Conservation (phyloP, 2,888 invertebrate genomes). For the Diaperis boleti region DNA sequence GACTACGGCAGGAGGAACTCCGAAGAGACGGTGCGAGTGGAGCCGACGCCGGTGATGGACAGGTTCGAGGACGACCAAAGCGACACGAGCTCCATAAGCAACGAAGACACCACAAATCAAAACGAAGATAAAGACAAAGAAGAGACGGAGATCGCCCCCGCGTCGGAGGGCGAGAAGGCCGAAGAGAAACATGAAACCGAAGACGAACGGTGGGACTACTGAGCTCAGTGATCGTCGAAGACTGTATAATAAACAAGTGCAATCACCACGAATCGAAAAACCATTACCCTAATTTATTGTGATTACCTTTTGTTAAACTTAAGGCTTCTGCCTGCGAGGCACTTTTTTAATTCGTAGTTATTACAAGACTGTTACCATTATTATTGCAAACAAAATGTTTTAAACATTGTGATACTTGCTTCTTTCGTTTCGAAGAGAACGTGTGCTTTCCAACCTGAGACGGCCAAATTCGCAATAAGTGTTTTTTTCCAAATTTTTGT, state of each 20-base stretch:
- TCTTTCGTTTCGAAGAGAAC: conserved; percentile 54
- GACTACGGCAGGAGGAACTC: conserved; percentile 71
- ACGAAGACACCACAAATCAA: conserved; percentile 53
- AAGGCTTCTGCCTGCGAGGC: conserved; percentile 46
- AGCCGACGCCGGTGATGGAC: conserved; percentile 80
- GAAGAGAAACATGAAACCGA: conserved; percentile 71
- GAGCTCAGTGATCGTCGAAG: conserved; percentile 47
- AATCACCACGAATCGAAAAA: conserved; percentile 58
- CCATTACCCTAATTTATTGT: conserved; percentile 61
- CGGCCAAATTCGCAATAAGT: conserved; percentile 62
- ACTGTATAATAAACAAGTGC: conserved; percentile 58
- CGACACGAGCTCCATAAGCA: conserved; percentile 66
- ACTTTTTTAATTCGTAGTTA: conserved; percentile 57
- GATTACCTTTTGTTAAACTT: conserved; percentile 57
- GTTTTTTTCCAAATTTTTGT: conserved; percentile 49
- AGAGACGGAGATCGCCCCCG: conserved; percentile 47
- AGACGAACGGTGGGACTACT: conserved; percentile 76
- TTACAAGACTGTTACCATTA: conserved; percentile 68
- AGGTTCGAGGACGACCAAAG: conserved; percentile 70
- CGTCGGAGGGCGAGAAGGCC: conserved; percentile 51
- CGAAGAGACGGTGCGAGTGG: conserved; percentile 81
- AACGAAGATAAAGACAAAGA: conserved; percentile 55
- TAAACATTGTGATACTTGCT: conserved; percentile 67
- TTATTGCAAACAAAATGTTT: conserved; percentile 63
- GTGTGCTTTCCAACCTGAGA: conserved; percentile 58